Base-by-base conservation (phyloP, 2,888 invertebrate species). In the Poecilobothrus nobilitatus region DNA sequence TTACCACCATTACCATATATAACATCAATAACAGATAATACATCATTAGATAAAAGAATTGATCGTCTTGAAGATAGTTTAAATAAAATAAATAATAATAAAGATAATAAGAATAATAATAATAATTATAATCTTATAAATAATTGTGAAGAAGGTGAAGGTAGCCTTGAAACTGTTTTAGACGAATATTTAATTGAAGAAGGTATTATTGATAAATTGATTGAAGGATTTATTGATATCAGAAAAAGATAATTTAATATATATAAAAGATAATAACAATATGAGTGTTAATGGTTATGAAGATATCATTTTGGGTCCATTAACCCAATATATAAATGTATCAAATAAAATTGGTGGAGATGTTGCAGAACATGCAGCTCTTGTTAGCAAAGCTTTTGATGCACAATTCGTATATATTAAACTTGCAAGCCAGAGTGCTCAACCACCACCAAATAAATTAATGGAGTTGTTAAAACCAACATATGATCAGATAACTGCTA, bases 331-430 rank as follows among this genome's bases (percentile, higher is more conserved):
- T 81, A 78, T 94, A 71, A 83, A 87, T 70, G 83, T 90, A 70
- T 94, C 95, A 71, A 83, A 87, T 78, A 86, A 91, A 82, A 92
- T 97, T 74, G 94, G 94, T 63, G 92, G 91, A 27, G 93, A 93
- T 84, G 91, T 94, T 65, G 90, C 90, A 68, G 83, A 87, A 71
- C 94, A 95, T 79, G 89, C 92, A 70, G 86, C 86, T 71, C 84
- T 94, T 73, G 95, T 96, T 66, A 86, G 90, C 75, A 86, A 87
- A 71, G 94, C 93, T 53, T 95, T 97, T 80, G 87, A 89, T 78
- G 90, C 90, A 68, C 94, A 96, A 78, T 84, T 92, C 73, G 87
- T 90, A 73, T 95, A 92, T 81, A 84, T 99, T 74, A 88, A 88
- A 75, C 84, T 89, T 74, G 94, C 95, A n/a, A 87, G 92, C 61